phyloP scores from a whole-genome alignment of 2,113 vertebrate genomes.

The Sphaerodactylus townsendi region DNA sequence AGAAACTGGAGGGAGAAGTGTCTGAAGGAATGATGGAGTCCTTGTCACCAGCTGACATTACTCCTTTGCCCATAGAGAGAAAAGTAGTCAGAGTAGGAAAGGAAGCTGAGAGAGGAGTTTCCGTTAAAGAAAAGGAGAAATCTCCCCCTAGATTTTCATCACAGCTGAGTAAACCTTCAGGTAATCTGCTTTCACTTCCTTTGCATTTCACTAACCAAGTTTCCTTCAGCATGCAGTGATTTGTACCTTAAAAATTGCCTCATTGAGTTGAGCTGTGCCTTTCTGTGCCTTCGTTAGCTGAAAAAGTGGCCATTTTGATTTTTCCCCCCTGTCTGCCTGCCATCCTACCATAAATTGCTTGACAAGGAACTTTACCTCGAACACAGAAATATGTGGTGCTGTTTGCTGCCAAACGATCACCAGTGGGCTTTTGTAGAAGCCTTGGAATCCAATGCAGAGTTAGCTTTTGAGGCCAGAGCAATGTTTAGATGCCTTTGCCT shows the following conservation, averaged over 20 bases:
- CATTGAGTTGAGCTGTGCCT: not conserved
- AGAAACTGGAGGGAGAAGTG: constrained; percentile 67
- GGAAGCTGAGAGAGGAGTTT: constrained; percentile 67
- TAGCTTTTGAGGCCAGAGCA: not conserved
- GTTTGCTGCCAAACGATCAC: not conserved
- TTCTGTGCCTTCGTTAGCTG: not conserved
- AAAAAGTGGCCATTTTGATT: not conserved
- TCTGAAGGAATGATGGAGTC: constrained; percentile 53
- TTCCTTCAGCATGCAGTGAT: constrained; percentile 59
- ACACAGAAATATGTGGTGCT: not conserved
- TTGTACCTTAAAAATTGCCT: not conserved
- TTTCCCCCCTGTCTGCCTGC: not conserved
- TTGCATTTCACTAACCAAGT: constrained; percentile 53
- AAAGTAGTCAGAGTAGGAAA: constrained; percentile 70
- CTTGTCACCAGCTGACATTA: constrained; percentile 53
- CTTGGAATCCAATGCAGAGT: not conserved
- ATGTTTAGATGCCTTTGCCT: not conserved
- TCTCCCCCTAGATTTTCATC: constrained; percentile 74
- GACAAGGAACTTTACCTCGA: not conserved
- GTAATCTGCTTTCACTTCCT: constrained; percentile 73
- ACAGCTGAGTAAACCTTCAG: constrained; percentile 81
- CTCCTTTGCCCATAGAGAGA: constrained; percentile 58
- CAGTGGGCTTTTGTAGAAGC: not conserved
- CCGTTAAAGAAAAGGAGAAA: constrained; percentile 70
- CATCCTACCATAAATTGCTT: constrained; percentile 6